These are phyloP conservation scores for Catalaphyllia jardinei DNA, from an alignment of 64 coral and sea anemone species.

Conservation along the genomic window DNA sequence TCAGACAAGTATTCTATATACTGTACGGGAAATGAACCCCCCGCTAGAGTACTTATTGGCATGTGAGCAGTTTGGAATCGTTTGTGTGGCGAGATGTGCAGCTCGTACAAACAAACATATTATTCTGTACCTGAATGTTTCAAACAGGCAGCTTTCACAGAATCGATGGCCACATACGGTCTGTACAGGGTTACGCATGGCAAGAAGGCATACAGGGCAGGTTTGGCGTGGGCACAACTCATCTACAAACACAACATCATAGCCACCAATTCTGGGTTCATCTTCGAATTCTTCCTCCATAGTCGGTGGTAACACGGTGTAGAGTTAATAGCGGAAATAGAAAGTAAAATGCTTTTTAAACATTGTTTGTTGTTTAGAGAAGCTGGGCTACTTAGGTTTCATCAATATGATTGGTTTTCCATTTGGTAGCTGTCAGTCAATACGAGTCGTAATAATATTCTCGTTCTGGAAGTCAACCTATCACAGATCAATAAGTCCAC, in stretches of 20 bases:
- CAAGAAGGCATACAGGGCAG: not conserved
- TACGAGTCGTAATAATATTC: too few relatives aligned
- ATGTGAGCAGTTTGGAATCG: too few relatives aligned
- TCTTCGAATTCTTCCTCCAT: not conserved
- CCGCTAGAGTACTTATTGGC: too few relatives aligned
- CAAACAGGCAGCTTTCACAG: not conserved
- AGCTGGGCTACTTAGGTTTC: not conserved
- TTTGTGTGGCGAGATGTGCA: not conserved
- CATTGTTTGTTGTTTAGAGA: not conserved
- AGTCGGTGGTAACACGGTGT: too few relatives aligned
- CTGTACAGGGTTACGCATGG: slow-evolving; percentile 1
- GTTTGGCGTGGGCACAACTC: not conserved
- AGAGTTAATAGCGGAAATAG: not conserved
- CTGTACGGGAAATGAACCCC: not conserved
- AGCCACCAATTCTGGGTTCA: not conserved
- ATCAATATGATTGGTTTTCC: not conserved
- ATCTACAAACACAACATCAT: not conserved
- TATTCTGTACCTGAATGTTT: not conserved
- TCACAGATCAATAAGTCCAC: not conserved
- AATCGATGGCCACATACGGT: slow-evolving; percentile 28
- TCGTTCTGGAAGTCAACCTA: not conserved
- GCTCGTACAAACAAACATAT: not conserved
- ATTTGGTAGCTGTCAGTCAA: not conserved
- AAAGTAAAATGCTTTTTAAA: not conserved
- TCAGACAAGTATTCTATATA: not conserved